A percentile compares a stretch with the other conserved stretches of the same genome.
Evolutionary conservation across 2,888 invertebrate genomes (phyloP).

Genomic region (Blera fallax): DNA sequence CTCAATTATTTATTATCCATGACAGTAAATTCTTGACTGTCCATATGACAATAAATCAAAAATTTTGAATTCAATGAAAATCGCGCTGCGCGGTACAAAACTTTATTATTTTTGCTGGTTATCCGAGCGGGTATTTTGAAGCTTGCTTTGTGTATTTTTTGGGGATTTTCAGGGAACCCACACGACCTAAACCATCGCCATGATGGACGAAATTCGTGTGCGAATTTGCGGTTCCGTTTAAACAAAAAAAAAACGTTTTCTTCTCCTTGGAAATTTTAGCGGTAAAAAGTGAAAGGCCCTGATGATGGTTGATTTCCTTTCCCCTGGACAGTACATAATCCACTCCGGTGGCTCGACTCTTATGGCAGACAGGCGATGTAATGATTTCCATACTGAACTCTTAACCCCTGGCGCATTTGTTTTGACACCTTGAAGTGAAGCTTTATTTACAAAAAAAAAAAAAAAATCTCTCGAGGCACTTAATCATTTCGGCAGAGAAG

Average conservation of each 20-base stretch:
- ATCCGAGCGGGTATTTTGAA: background rate
- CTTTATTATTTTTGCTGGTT: conserved; percentile 1
- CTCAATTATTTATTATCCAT: conserved; percentile 70
- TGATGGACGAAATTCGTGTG: conserved; percentile 64
- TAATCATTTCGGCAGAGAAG: too few species aligned
- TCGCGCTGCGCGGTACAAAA: background rate
- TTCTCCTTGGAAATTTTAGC: background rate
- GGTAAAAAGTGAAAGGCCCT: conserved; percentile 62
- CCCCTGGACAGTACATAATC: conserved; percentile 17
- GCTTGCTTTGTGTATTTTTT: conserved; percentile 42
- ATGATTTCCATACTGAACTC: conserved; percentile 53
- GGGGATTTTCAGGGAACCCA: conserved; percentile 57
- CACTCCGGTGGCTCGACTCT: background rate
- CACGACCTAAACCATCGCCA: conserved; percentile 34
- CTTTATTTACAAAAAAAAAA: background rate
- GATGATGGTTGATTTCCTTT: conserved; percentile 58
- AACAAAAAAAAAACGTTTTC: background rate
- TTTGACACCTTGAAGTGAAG: conserved; percentile 48
- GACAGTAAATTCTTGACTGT: conserved; percentile 69
- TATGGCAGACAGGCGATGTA: conserved; percentile 8
- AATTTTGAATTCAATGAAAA: conserved; percentile 60
- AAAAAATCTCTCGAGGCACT: background rate
- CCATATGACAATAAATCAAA: conserved; percentile 70
- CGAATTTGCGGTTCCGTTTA: conserved; percentile 43
- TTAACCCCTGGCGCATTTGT: conserved; percentile 37